phyloP scores from a whole-genome alignment of 2,113 vertebrate species.

The Cottus gobio region DNA sequence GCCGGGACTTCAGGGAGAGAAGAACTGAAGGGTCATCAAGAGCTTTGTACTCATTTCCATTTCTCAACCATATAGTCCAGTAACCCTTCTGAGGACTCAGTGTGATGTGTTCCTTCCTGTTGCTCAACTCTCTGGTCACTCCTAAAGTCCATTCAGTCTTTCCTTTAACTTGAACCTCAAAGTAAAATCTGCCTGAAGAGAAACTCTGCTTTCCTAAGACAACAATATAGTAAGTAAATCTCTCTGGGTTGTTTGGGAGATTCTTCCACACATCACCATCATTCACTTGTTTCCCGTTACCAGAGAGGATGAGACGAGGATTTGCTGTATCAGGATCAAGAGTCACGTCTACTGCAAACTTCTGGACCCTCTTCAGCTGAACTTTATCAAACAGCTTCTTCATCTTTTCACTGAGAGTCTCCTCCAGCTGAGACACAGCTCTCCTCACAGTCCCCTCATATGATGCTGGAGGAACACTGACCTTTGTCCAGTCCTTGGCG shows the following conservation, averaged over 20 bases:
- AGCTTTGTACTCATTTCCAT: not conserved
- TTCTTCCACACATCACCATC: not conserved
- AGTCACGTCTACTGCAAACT: conserved; percentile 27
- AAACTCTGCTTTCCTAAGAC: conserved; percentile 31
- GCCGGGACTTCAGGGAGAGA: not conserved
- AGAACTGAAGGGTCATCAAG: fast-evolving
- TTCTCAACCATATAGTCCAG: not conserved
- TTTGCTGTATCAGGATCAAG: not conserved
- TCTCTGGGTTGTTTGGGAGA: conserved; percentile 7
- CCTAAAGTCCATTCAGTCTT: not conserved
- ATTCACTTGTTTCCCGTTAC: not conserved
- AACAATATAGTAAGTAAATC: fast-evolving
- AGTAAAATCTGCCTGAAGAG: conserved; percentile 36
- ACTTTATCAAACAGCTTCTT: fast-evolving
- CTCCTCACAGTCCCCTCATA: conserved; percentile 14
- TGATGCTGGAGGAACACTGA: not conserved
- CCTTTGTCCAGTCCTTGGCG: conserved; percentile 22
- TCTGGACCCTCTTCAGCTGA: conserved; percentile 27
- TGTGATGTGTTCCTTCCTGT: fast-evolving
- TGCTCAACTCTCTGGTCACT: conserved; percentile 15
- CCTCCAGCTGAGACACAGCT: conserved; percentile 21
- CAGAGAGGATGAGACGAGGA: fast-evolving
- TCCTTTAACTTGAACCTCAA: conserved; percentile 30
- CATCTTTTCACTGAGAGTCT: not conserved
- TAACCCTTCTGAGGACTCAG: fast-evolving